Evolutionary conservation across 1,140 invertebrate species (phyloP).

Genomic region (Aleiodes sp.): DNA sequence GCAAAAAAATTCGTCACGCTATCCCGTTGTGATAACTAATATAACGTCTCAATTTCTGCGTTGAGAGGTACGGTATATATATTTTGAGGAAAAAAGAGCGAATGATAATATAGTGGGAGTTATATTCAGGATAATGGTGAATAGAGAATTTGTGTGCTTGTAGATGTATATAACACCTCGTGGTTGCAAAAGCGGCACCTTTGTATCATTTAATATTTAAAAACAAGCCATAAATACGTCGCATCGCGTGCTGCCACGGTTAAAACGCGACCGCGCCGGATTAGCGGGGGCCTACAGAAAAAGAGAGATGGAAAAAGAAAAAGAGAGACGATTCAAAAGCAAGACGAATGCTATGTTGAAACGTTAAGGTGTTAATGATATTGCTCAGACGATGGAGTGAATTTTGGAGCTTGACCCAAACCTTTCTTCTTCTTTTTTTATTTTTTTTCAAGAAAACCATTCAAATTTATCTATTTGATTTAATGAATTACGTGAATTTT

Average conservation of each 20-base stretch:
- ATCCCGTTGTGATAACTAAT: constrained; percentile 35
- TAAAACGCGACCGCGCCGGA: constrained; percentile 51
- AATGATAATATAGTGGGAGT: neutral
- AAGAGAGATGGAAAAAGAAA: neutral
- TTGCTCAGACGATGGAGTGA: constrained; percentile 35
- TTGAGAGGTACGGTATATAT: neutral
- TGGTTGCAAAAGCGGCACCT: constrained; percentile 45
- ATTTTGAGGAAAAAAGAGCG: neutral
- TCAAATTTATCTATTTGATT: neutral
- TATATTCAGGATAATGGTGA: neutral
- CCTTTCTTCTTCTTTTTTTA: no score
- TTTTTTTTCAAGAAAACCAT: no score
- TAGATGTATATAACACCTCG: neutral
- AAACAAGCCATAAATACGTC: constrained; percentile 67
- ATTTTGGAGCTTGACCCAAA: neutral
- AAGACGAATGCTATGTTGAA: constrained; percentile 66
- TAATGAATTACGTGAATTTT: neutral
- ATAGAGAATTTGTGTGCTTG: neutral
- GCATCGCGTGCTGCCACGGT: constrained; percentile 55
- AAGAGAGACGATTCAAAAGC: constrained; percentile 52
- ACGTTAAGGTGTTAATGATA: constrained; percentile 62
- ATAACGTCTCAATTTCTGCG: constrained; percentile 38
- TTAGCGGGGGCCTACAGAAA: constrained; percentile 38
- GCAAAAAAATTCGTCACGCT: constrained; percentile 51
- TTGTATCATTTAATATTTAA: constrained; percentile 66